Base-by-base conservation (phyloP, 2,888 invertebrate species). In the Sericinus montela region DNA sequence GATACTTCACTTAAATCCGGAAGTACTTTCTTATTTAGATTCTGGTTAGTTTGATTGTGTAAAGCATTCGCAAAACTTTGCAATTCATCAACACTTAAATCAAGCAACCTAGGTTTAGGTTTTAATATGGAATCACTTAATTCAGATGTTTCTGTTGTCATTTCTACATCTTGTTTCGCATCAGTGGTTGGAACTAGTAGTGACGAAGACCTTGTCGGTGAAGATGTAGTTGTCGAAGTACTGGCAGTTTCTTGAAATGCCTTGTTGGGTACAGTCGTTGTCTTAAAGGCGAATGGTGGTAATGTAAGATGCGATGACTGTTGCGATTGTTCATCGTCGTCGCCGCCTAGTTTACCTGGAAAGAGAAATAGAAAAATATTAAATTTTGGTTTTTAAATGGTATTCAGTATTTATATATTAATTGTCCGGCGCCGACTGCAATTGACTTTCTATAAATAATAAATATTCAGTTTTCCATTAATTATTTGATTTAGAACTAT, bases 1-100 rank as follows among this genome's bases (percentile, higher is more conserved):
- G 91, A 94, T 14, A 95, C 94, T 72, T 95, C 94, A 69, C 95
- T 95, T n/a, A 95, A 82, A 74, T 95, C 94, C 30, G 87, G 75
- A 34, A 87, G 56, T 43, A 58, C 60, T 57, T 82, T 87, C 54
- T 74, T 80, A 36, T 65, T 55, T 41, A 51, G 57, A 54, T 67
- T 71, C n/a, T 62, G 46, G 30, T 62, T 59, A 1, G 75, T 74
- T 53, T 82, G 76, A 66, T 87, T 87, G 38, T 88, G 87, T 44
- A 85, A 56, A 1, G 78, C 76, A 39, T 81, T 80, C 0, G 87
- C 87, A 43, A 87, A 84, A 29, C 78, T 82, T 61, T 84, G 83
- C 25, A 87, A 59, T 37, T 87, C 87, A 41, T 87, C 84, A n/a
- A 84, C 77, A 37, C 75, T 83, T 50, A 87, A 55, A 56, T 80